Conservation (phyloP, 2,797 vertebrate genomes). For the Sebastes hubbsi region DNA sequence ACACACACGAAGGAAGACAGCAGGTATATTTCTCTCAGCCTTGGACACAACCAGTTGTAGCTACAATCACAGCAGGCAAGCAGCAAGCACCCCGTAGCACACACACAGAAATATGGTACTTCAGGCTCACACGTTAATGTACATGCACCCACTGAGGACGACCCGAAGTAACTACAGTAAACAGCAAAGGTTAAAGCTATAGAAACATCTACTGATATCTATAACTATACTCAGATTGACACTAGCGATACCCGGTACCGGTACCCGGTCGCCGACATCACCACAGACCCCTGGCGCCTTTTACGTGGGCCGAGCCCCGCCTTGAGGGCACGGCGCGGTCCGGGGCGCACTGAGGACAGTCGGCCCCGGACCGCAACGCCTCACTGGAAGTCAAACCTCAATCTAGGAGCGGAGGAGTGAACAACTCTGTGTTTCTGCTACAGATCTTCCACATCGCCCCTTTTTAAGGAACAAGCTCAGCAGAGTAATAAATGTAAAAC, state of each 20-base stretch:
- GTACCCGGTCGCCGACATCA: no score
- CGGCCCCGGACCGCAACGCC: no score
- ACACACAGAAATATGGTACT: background rate
- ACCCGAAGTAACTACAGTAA: slow-evolving; percentile 11
- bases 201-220: background rate
- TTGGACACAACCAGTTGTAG: slow-evolving; percentile 40
- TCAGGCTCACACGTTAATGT: background rate
- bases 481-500: background rate
- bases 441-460: no score
- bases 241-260: no score
- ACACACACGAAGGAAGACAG: slow-evolving; percentile 37
- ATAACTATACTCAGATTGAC: background rate
- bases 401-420: no score
- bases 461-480: background rate
- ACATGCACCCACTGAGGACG: slow-evolving; percentile 5
- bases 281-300: no score
- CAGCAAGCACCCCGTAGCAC: slow-evolving; percentile 29
- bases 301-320: no score
- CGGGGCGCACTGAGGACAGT: no score
- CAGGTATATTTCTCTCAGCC: slow-evolving; percentile 52
- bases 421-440: no score
- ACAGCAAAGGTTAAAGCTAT: slow-evolving; percentile 4
- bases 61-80: slow-evolving; percentile 60
- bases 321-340: no score
- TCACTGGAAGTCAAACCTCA: no score